phyloP scores from a whole-genome alignment of 2,888 invertebrate genomes.

The Dryococelus australis region DNA sequence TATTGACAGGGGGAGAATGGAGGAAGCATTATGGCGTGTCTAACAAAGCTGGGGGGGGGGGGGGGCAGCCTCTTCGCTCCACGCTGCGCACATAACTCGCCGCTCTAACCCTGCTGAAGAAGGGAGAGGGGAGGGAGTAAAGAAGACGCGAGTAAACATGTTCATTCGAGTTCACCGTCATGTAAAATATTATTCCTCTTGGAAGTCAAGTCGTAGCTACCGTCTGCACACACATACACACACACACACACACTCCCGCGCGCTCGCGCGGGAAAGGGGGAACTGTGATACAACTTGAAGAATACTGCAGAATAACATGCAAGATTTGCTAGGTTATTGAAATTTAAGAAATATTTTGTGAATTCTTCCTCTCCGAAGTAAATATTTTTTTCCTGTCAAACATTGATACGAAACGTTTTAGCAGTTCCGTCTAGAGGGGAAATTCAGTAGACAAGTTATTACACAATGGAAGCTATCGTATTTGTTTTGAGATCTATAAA shows the following conservation, averaged over 20 bases:
- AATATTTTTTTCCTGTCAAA: too few species aligned
- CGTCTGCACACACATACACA: background rate
- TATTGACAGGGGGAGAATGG: conserved; percentile 4
- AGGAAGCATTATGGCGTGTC: conserved; percentile 1
- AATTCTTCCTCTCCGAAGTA: too few species aligned
- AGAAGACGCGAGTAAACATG: background rate
- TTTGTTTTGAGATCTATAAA: too few species aligned
- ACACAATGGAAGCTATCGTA: too few species aligned
- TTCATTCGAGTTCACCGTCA: conserved; percentile 16
- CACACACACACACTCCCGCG: too few species aligned
- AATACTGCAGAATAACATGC: background rate
- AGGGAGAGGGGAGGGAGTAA: background rate
- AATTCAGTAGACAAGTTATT: too few species aligned
- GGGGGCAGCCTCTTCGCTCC: background rate
- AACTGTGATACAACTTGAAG: background rate
- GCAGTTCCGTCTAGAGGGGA: too few species aligned
- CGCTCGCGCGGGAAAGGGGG: background rate
- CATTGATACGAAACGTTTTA: too few species aligned
- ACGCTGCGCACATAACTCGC: background rate
- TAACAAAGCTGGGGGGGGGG: background rate
- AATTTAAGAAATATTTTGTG: background rate
- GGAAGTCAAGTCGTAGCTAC: background rate
- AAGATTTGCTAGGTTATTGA: background rate
- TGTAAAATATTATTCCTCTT: background rate
- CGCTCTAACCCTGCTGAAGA: background rate